Evolutionary conservation across 1,140 invertebrate genomes (phyloP).

Genomic region (Tetraneura akinire): DNA sequence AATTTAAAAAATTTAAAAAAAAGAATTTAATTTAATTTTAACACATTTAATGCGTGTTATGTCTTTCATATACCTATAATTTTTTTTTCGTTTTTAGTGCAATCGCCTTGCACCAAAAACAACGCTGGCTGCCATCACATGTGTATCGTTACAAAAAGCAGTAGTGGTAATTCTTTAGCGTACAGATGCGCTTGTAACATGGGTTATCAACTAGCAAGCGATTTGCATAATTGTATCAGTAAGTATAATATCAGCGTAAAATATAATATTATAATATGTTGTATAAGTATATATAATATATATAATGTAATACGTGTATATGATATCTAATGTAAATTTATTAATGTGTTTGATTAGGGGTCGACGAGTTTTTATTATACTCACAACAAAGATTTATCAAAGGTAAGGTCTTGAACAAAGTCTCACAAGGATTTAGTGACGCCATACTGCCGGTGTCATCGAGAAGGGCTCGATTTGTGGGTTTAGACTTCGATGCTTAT

Average conservation of each 20-base stretch:
- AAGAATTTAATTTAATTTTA: too few species aligned
- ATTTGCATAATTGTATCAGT: conserved; percentile 81
- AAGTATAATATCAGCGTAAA: too few species aligned
- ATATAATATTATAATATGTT: neutral
- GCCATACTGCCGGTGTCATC: conserved; percentile 91
- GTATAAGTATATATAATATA: neutral
- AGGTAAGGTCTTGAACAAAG: conserved; percentile 87
- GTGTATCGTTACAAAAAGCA: conserved; percentile 85
- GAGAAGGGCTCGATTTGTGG: conserved; percentile 88
- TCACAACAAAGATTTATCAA: conserved; percentile 96
- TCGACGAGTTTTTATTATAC: conserved; percentile 93
- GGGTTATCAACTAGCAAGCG: conserved; percentile 76
- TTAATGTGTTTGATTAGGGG: conserved; percentile 60
- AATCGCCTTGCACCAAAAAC: conserved; percentile 86
- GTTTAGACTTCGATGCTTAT: conserved; percentile 92
- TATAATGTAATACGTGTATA: too few species aligned
- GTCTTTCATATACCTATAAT: too few species aligned
- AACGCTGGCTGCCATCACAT: conserved; percentile 94
- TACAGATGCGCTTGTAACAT: conserved; percentile 93
- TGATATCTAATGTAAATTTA: too few species aligned
- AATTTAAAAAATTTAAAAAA: too few species aligned
- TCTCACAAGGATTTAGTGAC: conserved; percentile 88
- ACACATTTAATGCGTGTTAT: too few species aligned
- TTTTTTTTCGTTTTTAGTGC: conserved; percentile 59
- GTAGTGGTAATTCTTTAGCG: conserved; percentile 75